phyloP scores from a whole-genome alignment of 2,888 invertebrate species.

The Idaea straminata region DNA sequence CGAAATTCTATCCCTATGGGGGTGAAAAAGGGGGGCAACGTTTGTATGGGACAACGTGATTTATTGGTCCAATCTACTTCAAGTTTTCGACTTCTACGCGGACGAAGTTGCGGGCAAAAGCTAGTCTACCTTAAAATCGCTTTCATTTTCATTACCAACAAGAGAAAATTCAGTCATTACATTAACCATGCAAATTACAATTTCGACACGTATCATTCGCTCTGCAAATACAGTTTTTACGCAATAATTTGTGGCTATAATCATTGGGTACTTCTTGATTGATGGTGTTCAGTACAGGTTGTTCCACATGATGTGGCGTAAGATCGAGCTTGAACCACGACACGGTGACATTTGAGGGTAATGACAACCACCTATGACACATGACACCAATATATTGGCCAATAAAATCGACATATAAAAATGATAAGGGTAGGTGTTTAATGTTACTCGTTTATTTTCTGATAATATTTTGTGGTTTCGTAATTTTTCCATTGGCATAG shows the following conservation, averaged over 20 bases:
- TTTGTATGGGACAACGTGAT: too few species aligned
- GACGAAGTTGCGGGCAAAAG: too few species aligned
- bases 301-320: conserved; percentile 13
- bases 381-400: conserved; percentile 37
- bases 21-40: too few species aligned
- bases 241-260: conserved; percentile 42
- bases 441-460: not conserved
- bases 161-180: conserved; percentile 1
- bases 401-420: conserved; percentile 15
- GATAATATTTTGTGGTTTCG: not conserved
- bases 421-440: not conserved
- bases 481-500: not conserved
- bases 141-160: not conserved
- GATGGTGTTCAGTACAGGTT: conserved; percentile 35
- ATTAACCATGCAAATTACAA: conserved; percentile 9
- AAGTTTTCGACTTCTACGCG: too few species aligned
- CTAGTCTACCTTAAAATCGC: not conserved
- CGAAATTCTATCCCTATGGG: too few species aligned
- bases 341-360: conserved; percentile 40
- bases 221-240: conserved; percentile 29
- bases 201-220: conserved; percentile 25
- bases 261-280: conserved; percentile 38
- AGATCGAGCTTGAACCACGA: conserved; percentile 12
- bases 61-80: too few species aligned
- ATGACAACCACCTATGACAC: conserved; percentile 30